Evolutionary conservation across 2,888 invertebrate genomes (phyloP).

Genomic region (Acrocera orbiculus): DNA sequence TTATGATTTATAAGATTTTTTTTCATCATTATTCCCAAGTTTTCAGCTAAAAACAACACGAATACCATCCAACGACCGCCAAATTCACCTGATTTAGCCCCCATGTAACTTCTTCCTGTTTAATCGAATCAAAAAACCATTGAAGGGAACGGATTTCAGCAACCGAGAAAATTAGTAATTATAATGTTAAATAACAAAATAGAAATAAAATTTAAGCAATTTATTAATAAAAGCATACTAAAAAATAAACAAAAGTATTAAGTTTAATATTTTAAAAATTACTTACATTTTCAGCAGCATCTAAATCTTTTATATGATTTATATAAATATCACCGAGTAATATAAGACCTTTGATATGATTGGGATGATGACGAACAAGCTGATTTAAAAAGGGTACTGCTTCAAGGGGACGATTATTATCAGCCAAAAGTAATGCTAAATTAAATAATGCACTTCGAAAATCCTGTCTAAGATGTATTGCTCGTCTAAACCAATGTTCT

Average conservation of each 20-base stretch:
- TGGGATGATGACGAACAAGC: slow-evolving; percentile 75
- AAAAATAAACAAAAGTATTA: slow-evolving; percentile 1
- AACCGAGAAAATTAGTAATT: too few relatives aligned
- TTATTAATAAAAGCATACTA: too few relatives aligned
- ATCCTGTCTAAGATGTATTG: slow-evolving; percentile 71
- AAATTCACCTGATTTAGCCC: too few relatives aligned
- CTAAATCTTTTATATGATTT: slow-evolving; percentile 83
- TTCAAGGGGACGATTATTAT: slow-evolving; percentile 72
- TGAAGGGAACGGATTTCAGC: too few relatives aligned
- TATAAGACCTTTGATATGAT: slow-evolving; percentile 87
- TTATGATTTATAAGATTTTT: too few relatives aligned
- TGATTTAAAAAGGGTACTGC: slow-evolving; percentile 86
- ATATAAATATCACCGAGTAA: slow-evolving; percentile 90
- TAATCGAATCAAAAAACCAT: too few relatives aligned
- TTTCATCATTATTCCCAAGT: too few relatives aligned
- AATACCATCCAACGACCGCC: too few relatives aligned
- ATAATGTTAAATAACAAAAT: not conserved
- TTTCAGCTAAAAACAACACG: too few relatives aligned
- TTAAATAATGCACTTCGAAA: slow-evolving; percentile 91
- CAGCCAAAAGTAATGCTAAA: slow-evolving; percentile 74
- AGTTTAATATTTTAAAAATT: not conserved
- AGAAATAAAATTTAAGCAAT: slow-evolving; percentile 2
- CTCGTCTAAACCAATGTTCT: slow-evolving; percentile 78
- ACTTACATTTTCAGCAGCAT: slow-evolving; percentile 81
- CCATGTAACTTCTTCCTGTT: too few relatives aligned